A percentile compares a stretch with the other conserved stretches of the same genome.
Evolutionary conservation across 92 coral and sea anemone genomes (phyloP).

Genomic region (Galaxea fascicularis): DNA sequence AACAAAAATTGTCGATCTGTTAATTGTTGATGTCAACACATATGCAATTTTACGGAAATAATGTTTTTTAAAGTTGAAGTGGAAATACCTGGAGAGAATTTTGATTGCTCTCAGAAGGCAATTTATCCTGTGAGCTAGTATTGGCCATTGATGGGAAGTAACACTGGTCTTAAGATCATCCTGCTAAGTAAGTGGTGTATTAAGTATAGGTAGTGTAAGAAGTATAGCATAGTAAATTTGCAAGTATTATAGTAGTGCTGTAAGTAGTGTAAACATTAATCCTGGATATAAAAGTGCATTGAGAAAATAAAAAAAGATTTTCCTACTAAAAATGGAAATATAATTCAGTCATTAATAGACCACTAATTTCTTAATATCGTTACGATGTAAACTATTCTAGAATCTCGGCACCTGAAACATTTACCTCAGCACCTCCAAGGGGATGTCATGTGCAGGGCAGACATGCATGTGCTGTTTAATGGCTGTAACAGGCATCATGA

Average conservation of each 20-base stretch:
- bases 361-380: conserved; percentile 20
- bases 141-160: conserved; percentile 33
- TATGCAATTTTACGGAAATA: background rate
- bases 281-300: background rate
- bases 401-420: conserved; percentile 16
- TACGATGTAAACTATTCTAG: conserved; percentile 14
- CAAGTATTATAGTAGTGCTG: conserved; percentile 4
- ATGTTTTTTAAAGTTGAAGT: conserved; percentile 12
- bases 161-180: conserved; percentile 25
- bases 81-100: conserved; percentile 39
- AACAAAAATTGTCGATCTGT: conserved; percentile 9
- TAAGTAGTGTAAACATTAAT: conserved; percentile 7
- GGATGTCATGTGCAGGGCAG: conserved; percentile 32
- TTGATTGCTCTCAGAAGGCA: conserved; percentile 28
- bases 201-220: conserved; percentile 4
- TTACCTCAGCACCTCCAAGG: conserved; percentile 2
- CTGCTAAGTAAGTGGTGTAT: conserved; percentile 14
- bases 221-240: conserved; percentile 3
- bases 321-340: conserved; percentile 9
- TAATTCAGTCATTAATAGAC: conserved; percentile 10
- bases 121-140: conserved; percentile 34
- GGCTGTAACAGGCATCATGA: conserved; percentile 33
- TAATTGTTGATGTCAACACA: conserved; percentile 19
- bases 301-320: conserved; percentile 1
- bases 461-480: conserved; percentile 32